Evolutionary conservation across 2,888 invertebrate genomes (phyloP), one percentile per base, ranked within the genome.

Genomic region (Hemithea aestivaria): DNA sequence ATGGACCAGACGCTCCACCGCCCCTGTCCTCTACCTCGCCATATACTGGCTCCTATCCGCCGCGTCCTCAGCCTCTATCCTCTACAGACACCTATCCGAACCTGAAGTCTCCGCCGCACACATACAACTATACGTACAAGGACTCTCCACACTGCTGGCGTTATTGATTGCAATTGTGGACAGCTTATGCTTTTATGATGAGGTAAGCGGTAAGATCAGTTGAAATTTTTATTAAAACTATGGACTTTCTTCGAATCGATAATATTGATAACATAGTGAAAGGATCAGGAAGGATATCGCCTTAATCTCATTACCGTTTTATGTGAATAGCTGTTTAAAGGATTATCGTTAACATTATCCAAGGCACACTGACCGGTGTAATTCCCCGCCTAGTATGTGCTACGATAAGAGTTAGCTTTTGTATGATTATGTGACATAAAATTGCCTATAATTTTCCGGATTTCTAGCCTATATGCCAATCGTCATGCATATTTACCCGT

Each of bases 101-200:
- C 49, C 60, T 8, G 38, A 23, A 30, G 31, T 35, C 10, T 47
- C 63, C 2, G 35, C 48, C 1, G 53, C 56, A 23, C 60, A 74
- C 33, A 46, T 83, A 30, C 74, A 80, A 48, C 42, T 76, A 20
- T 84, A 78, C 52, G 55, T 81, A 22, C 77, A 85, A 45, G 61
- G 67, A 24, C 28, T 70, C 11, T 62, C 79, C 10, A 48, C 66
- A 31, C 9, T 73, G 11, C 61, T 82, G 45, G 66, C 78, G 10
- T 46, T 74, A 24, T 35, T 78, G 10, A 65, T 84, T 47, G 68
- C 71, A 35, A 58, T 53, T 24, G 74, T 84, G 23, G 85, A 87
- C 57, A 72, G 75, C 52, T 43, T 79, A 27, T 80, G 84, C 57
- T 85, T 87, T 60, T 85, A 84, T 50, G 84, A 83, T 45, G 84